These are phyloP conservation scores for Clamator glandarius DNA, from an alignment of 2,797 vertebrate genomes.

Conservation along the genomic window DNA sequence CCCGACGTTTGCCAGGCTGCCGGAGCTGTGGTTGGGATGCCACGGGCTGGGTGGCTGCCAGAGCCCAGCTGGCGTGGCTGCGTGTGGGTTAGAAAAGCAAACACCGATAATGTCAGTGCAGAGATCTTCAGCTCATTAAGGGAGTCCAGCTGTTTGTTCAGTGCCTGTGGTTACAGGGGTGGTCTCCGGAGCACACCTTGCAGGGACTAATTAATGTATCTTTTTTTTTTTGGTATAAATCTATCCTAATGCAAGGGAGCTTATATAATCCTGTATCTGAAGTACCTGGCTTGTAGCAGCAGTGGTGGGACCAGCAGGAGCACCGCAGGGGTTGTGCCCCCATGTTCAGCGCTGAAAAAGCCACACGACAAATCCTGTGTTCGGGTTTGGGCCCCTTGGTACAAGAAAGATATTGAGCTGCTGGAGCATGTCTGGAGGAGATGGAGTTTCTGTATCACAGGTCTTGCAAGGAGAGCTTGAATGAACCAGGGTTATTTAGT, in stretches of 20 bases:
- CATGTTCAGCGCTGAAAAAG: too few relatives aligned
- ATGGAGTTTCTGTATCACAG: too few relatives aligned
- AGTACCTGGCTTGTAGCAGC: too few relatives aligned
- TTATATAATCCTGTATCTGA: rapidly evolving
- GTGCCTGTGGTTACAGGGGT: neutral
- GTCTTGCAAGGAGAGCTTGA: too few relatives aligned
- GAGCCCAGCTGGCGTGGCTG: neutral
- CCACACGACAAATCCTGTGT: too few relatives aligned
- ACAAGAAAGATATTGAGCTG: too few relatives aligned
- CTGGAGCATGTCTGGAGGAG: too few relatives aligned
- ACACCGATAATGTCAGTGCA: rapidly evolving
- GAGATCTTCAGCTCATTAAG: rapidly evolving
- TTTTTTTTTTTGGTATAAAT: neutral
- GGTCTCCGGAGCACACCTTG: neutral
- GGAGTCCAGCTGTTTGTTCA: neutral
- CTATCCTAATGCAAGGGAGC: neutral
- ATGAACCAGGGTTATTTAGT: too few relatives aligned
- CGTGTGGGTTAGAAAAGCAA: neutral
- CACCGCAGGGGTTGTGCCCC: too few relatives aligned
- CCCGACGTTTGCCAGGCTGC: neutral
- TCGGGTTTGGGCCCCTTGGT: too few relatives aligned
- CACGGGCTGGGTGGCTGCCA: neutral
- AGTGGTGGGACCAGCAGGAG: too few relatives aligned
- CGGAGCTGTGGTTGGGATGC: neutral
- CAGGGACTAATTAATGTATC: neutral